Percentiles rank a stretch among this genome's conserved stretches.
Evolutionary conservation across 1,140 invertebrate genomes (phyloP).

Genomic region (Anastrepha ludens): DNA sequence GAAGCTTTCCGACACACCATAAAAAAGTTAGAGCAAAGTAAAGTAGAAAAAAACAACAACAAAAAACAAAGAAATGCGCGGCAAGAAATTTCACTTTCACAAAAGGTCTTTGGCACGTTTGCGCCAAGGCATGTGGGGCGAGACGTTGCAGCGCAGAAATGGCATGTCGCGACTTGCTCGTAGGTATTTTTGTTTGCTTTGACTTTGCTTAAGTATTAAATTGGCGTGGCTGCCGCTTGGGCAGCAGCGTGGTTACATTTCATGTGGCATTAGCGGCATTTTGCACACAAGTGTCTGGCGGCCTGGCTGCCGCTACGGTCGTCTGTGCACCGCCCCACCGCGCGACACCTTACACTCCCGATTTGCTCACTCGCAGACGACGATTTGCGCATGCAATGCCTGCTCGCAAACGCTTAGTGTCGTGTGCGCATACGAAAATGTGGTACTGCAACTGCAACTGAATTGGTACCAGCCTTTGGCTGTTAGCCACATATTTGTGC

Average conservation of each 20-base stretch:
- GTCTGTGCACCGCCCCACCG: neutral
- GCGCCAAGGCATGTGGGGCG: conserved; percentile 19
- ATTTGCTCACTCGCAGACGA: neutral
- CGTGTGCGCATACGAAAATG: neutral
- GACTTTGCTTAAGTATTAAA: conserved; percentile 4
- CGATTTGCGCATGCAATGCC: conserved; percentile 46
- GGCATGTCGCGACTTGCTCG: conserved; percentile 1
- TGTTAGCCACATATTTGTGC: conserved; percentile 33
- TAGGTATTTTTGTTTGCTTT: neutral
- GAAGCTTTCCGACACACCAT: conserved; percentile 40
- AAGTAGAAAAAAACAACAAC: conserved; percentile 50
- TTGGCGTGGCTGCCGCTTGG: conserved; percentile 32
- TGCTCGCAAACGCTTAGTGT: conserved; percentile 41
- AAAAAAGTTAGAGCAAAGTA: conserved; percentile 40
- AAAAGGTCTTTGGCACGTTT: conserved; percentile 57
- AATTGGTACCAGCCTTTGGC: conserved; percentile 54
- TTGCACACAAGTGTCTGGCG: conserved; percentile 42
- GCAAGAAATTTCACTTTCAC: conserved; percentile 57
- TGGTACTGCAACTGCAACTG: conserved; percentile 53
- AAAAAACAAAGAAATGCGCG: conserved; percentile 52
- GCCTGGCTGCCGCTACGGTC: neutral
- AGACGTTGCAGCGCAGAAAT: neutral
- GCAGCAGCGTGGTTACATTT: conserved; percentile 12
- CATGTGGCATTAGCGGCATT: conserved; percentile 50
- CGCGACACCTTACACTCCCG: conserved; percentile 23